These are phyloP conservation scores for Myripristis jacobus DNA, from an alignment of 2,797 vertebrate species.

Conservation along the genomic window DNA sequence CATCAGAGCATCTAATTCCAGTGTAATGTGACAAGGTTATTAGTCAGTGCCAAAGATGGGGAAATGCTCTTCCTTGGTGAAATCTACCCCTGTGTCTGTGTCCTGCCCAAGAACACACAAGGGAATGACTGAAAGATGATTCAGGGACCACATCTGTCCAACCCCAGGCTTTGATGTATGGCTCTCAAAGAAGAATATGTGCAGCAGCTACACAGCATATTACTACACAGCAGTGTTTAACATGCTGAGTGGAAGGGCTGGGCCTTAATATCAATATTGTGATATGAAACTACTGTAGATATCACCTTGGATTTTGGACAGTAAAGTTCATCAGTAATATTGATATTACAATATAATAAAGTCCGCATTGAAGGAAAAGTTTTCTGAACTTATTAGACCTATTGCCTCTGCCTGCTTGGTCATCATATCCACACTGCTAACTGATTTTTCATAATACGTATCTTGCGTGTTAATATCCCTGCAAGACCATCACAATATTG, in stretches of 20 bases:
- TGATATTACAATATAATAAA: too few relatives aligned
- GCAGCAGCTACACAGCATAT: neutral
- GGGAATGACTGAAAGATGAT: conserved; percentile 31
- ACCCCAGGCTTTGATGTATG: conserved; percentile 13
- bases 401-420: too few relatives aligned
- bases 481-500: too few relatives aligned
- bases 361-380: too few relatives aligned
- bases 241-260: conserved; percentile 12
- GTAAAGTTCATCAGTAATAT: too few relatives aligned
- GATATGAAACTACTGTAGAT: too few relatives aligned
- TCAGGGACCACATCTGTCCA: conserved; percentile 23
- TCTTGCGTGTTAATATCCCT: too few relatives aligned
- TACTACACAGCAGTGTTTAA: conserved; percentile 21
- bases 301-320: too few relatives aligned
- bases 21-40: conserved; percentile 43
- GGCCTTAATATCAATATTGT: too few relatives aligned
- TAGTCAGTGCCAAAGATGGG: conserved; percentile 20
- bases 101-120: conserved; percentile 9
- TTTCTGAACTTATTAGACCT: too few relatives aligned
- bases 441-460: too few relatives aligned
- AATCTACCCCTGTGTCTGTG: conserved; percentile 6
- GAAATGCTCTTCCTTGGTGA: conserved; percentile 23
- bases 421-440: too few relatives aligned
- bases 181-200: conserved; percentile 31
- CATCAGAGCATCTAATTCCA: conserved; percentile 34